Evolutionary conservation across 2,113 vertebrate species (phyloP).

Genomic region (Colaptes auratus): DNA sequence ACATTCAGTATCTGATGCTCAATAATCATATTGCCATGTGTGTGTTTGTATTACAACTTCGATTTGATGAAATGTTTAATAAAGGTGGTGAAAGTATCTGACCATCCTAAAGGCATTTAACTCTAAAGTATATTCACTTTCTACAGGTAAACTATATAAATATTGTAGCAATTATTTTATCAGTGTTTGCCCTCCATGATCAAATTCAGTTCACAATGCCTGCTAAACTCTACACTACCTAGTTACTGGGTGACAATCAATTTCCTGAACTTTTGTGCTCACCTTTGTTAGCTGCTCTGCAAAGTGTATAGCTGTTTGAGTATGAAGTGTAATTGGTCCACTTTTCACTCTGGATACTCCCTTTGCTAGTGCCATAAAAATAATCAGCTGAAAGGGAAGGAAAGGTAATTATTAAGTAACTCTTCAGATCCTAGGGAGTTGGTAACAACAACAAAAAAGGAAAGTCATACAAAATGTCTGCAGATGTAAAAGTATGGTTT

Average conservation of each 20-base stretch:
- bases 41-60: background rate
- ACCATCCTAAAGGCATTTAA: background rate
- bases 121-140: background rate
- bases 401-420: background rate
- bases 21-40: no score
- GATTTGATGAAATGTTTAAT: background rate
- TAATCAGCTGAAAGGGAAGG: slow-evolving; percentile 83
- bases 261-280: background rate
- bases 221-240: background rate
- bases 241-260: background rate
- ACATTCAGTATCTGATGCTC: background rate
- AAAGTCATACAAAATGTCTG: background rate
- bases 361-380: slow-evolving; percentile 96
- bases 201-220: background rate
- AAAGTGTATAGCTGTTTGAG: slow-evolving; percentile 93
- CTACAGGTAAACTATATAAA: background rate
- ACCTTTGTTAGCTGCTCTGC: slow-evolving; percentile 92
- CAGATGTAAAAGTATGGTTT: background rate
- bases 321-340: slow-evolving; percentile 92
- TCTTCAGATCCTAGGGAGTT: background rate
- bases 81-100: background rate
- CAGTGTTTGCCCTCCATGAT: background rate
- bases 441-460: background rate
- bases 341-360: slow-evolving; percentile 90
- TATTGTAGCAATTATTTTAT: background rate